Evolutionary conservation across 2,888 invertebrate species (phyloP).

Genomic region (Creontiades dilutus): DNA sequence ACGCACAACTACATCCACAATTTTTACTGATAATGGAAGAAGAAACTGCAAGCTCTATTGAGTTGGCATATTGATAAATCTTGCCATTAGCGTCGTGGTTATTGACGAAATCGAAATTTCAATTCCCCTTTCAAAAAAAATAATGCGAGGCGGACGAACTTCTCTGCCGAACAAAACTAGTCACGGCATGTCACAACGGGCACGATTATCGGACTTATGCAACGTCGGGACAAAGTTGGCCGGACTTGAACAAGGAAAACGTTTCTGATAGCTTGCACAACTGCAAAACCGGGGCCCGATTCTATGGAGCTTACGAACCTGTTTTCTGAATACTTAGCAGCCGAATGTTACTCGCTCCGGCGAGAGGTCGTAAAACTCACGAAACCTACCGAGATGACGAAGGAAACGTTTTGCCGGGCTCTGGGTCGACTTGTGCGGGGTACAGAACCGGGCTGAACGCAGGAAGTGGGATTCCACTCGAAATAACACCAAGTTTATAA

Average conservation of each 20-base stretch:
- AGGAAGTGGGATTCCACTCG: neutral
- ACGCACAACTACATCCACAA: too few relatives aligned
- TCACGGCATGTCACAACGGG: neutral
- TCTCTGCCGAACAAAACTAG: neutral
- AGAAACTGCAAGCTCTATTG: too few relatives aligned
- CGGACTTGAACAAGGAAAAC: neutral
- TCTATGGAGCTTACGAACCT: neutral
- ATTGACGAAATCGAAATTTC: too few relatives aligned
- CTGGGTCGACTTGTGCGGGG: neutral
- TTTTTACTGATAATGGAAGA: too few relatives aligned
- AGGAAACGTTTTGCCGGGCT: slow-evolving; percentile 7
- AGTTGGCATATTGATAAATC: too few relatives aligned
- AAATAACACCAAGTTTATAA: neutral
- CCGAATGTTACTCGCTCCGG: neutral
- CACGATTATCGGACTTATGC: neutral
- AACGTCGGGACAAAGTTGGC: neutral
- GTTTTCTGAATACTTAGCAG: slow-evolving; percentile 16
- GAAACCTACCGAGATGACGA: neutral
- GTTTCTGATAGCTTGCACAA: slow-evolving; percentile 20
- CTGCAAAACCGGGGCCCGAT: neutral
- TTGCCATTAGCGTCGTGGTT: too few relatives aligned
- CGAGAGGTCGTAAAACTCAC: neutral
- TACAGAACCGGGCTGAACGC: neutral
- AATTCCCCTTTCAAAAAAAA: too few relatives aligned
- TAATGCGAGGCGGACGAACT: neutral